Conservation (phyloP, 2,113 vertebrate species). For the Cnemophilus loriae region DNA sequence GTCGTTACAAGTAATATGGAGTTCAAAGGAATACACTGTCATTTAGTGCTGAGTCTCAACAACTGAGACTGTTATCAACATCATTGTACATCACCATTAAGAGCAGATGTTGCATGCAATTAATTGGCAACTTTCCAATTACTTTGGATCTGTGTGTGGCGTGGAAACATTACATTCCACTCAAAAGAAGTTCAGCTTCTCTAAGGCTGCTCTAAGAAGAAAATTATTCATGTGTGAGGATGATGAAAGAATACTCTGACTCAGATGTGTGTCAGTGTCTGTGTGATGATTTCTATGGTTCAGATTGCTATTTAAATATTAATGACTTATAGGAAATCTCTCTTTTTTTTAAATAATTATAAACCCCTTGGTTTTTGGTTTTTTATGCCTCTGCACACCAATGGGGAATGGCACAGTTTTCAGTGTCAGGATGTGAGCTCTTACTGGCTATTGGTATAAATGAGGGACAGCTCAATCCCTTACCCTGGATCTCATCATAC, state of each 20-base stretch:
- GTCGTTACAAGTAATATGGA: background rate
- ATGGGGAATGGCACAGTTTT: background rate
- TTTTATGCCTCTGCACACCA: background rate
- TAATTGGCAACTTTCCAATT: background rate
- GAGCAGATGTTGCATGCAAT: background rate
- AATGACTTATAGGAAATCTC: background rate
- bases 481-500: background rate
- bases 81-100: background rate
- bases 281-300: background rate
- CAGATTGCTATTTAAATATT: conserved; percentile 4
- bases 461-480: background rate
- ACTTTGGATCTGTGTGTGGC: background rate
- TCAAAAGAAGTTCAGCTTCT: background rate
- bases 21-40: background rate
- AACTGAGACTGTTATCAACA: background rate
- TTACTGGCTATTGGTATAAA: background rate
- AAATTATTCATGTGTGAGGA: background rate
- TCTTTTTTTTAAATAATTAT: too few relatives aligned
- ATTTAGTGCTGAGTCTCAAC: background rate
- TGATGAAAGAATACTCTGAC: background rate
- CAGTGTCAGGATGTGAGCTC: background rate
- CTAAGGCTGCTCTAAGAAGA: background rate
- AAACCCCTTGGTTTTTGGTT: background rate
- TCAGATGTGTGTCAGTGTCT: background rate
- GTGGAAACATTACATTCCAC: background rate